Evolutionary conservation across 2,888 invertebrate genomes (phyloP), one percentile per base, ranked within the genome.

Genomic region (Timema podura): DNA sequence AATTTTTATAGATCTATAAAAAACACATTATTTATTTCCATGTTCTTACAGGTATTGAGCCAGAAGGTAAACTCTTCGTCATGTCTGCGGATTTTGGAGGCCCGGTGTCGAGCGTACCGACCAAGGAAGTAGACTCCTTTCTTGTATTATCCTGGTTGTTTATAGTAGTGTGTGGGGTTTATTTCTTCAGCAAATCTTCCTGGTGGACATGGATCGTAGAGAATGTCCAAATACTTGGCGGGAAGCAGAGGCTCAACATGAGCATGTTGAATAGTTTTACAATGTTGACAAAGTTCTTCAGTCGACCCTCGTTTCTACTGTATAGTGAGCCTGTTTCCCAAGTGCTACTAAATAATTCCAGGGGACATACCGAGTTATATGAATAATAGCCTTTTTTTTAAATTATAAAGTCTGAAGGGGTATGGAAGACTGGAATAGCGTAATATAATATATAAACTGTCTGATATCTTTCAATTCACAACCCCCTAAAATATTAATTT

Each of bases 121-220:
- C 88, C 7, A 87, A 87, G 75, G 91, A 91, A 75, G 88, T 89
- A 0, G 96, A 97, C 81, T 90, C 91, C 78, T 91, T 92, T 76
- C 82, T 97, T 54, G 86, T 91, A 67, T 78, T 95, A 9, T 90
- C 96, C 0, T 97, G 96, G 95, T 75, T 87, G 45, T 96, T 97
- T 78, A 92, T 96, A 69, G 79, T 91, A 7, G 79, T 88, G 6
- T 93, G 93, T 78, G 84, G 87, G 44, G 81, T 89, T 67, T 91
- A 91, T 79, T 92, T 91, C 77, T 89, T 93, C 69, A 88, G 89
- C 51, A 89, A 90, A 77, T 92, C 94, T 0, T 86, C 85, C 66
- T 87, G 90, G 81, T 95, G 91, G 88, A 86, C 83, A 69, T 89
- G 90, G 83, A 88, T 95, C 76, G 87, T 93, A 2, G 95, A 95